Evolutionary conservation across 1,140 invertebrate genomes (phyloP).

Genomic region (Heliothis virescens): DNA sequence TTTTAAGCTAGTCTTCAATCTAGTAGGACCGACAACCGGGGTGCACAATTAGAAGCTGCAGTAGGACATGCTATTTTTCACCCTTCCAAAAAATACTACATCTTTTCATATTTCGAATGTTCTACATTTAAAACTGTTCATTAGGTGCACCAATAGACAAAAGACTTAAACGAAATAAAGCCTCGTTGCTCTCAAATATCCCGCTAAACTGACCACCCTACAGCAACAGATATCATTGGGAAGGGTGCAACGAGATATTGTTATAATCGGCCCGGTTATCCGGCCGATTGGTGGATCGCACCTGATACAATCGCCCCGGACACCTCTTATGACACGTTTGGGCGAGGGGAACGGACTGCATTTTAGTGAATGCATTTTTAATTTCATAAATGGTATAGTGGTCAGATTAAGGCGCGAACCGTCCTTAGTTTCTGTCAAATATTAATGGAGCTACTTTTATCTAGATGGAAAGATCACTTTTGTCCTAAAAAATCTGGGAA

Average conservation of each 20-base stretch:
- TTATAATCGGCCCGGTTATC: conserved; percentile 14
- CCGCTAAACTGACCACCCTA: conserved; percentile 4
- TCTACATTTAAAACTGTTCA: too few relatives aligned
- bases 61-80: background rate
- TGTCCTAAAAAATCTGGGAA: too few relatives aligned
- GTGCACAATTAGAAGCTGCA: too few relatives aligned
- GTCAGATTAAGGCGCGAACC: background rate
- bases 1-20: too few relatives aligned
- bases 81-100: background rate
- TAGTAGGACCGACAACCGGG: too few relatives aligned
- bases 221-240: conserved; percentile 5
- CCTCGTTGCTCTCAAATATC: background rate
- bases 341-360: background rate
- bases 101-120: too few relatives aligned
- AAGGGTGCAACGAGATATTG: conserved; percentile 24
- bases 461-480: too few relatives aligned
- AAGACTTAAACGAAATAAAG: background rate
- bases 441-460: too few relatives aligned
- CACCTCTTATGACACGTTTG: conserved; percentile 19
- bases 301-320: conserved; percentile 22
- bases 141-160: too few relatives aligned
- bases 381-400: background rate
- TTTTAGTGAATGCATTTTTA: conserved; percentile 22
- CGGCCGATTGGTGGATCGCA: conserved; percentile 16
- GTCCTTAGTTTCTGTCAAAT: background rate